These are phyloP conservation scores for Cichladusa arquata DNA, from an alignment of 2,113 vertebrate species.

Conservation along the genomic window DNA sequence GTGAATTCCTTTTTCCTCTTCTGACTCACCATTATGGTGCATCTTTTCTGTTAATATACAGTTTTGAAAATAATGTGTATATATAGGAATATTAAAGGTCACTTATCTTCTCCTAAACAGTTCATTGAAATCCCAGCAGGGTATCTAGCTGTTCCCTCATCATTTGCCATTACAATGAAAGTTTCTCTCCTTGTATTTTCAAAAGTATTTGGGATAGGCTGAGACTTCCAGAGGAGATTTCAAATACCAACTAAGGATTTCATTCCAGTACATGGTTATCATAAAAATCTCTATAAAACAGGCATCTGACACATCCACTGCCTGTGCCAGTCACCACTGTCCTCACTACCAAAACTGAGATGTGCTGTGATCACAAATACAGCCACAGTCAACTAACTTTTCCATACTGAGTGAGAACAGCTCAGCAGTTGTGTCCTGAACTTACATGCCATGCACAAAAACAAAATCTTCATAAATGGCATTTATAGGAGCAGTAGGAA, in stretches of 20 bases:
- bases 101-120: background rate
- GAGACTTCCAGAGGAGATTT: constrained; percentile 3
- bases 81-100: background rate
- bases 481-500: background rate
- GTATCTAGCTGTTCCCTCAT: background rate
- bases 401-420: constrained; percentile 11
- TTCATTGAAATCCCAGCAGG: background rate
- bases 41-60: background rate
- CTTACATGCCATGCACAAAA: background rate
- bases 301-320: constrained; percentile 10
- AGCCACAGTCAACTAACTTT: background rate
- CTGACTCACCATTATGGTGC: background rate
- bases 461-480: background rate
- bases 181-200: background rate
- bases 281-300: constrained; percentile 32
- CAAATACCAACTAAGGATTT: background rate
- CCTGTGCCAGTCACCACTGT: background rate
- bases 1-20: background rate
- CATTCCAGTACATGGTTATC: background rate
- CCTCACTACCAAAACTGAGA: background rate
- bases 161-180: background rate
- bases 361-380: background rate
- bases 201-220: background rate
- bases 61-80: background rate
- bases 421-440: background rate